phyloP scores from a whole-genome alignment of 2,888 invertebrate species.

The Cactoblastis cactorum region DNA sequence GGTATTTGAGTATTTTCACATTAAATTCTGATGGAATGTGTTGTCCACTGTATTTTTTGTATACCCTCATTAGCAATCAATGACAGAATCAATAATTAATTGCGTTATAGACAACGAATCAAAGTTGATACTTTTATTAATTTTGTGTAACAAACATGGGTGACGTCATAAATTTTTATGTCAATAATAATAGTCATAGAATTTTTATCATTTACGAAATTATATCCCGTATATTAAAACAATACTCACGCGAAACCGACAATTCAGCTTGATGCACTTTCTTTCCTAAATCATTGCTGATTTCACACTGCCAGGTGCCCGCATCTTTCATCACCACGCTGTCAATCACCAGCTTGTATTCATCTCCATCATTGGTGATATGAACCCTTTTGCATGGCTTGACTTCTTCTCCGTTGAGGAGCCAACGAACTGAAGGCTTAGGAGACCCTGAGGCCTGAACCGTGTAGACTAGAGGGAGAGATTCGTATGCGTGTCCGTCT shows the following conservation, averaged over 20 bases:
- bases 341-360: conserved; percentile 86
- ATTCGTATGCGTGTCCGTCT: conserved; percentile 87
- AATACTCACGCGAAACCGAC: conserved; percentile 83
- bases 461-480: conserved; percentile 89
- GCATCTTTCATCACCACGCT: conserved; percentile 85
- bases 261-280: conserved; percentile 85
- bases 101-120: too few species aligned
- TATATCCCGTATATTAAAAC: not conserved
- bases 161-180: too few species aligned
- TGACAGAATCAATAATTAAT: too few species aligned
- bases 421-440: conserved; percentile 88
- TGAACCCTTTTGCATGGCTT: conserved; percentile 82
- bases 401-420: conserved; percentile 86
- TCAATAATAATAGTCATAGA: too few species aligned
- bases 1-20: too few species aligned
- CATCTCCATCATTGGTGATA: conserved; percentile 83
- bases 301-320: conserved; percentile 89
- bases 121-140: too few species aligned
- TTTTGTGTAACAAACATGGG: too few species aligned
- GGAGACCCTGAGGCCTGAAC: conserved; percentile 88
- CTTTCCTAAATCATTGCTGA: conserved; percentile 91
- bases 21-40: too few species aligned
- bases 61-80: too few species aligned
- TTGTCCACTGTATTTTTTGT: too few species aligned
- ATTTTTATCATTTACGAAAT: too few species aligned